Base-by-base conservation (phyloP, 2,113 vertebrate genomes). In the Boulengeromyrus knoepffleri region DNA sequence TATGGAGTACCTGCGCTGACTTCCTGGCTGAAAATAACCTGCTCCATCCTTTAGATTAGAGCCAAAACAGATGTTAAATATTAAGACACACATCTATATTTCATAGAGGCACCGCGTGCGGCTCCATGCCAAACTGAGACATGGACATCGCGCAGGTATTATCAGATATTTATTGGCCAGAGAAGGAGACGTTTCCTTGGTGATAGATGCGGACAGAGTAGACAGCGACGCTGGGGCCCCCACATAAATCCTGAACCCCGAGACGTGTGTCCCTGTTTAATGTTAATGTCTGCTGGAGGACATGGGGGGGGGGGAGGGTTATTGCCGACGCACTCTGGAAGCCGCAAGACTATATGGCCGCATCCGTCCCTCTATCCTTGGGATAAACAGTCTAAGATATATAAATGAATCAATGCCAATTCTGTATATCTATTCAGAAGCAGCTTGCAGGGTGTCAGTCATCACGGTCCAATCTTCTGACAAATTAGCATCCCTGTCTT, bases 11-110 rank as follows among this genome's bases (percentile, higher is more conserved):
- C 12, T 56, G 3, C 8, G 15, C 85, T 17, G 49, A 53, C n/a
- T 50, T 86, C 50, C 85, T 13, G 50, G 17, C 50, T 87, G 49
- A 87, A 87, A 87, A 87, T 87, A 53, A 53, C 27, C 50, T 27
- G n/a, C n/a, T 87, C 85, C 85, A 53, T 52, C 31, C 47, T 19
- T 87, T 6, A 36, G 85, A 50, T 36, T 36, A 39, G 50, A 87
- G 85, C n/a, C 13, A 87, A 87, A 87, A 87, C 85, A 87, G 27
- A 53, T 21, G 77, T 42, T 85, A 53, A 89, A 62, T 47, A 89
- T 58, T 56, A 31, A 53, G 49, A 46, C 7, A 39, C 52, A 42
- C 52, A 85, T 85, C 80, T 45, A 58, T 85, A 27, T 62, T 85
- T 89, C 49, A 89, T 85, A 62, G 77, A 45, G 80, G 6, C 36